A percentile compares a stretch with the other conserved stretches of the same genome.
These are phyloP conservation scores for Schlechtendalia chinensis DNA, from an alignment of 1,140 invertebrate genomes.

Conservation along the genomic window DNA sequence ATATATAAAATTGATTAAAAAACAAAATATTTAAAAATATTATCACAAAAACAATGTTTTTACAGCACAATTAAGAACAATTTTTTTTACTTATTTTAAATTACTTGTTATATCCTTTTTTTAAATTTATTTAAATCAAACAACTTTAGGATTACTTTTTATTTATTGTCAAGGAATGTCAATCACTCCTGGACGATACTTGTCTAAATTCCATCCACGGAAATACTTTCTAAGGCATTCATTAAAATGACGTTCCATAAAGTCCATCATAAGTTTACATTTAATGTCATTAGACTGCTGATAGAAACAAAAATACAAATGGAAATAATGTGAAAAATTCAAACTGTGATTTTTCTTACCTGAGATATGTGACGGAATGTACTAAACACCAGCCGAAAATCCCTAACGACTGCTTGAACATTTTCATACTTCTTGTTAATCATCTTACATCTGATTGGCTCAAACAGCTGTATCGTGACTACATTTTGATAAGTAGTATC, in stretches of 20 bases:
- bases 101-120: slow-evolving; percentile 2
- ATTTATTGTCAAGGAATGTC: slow-evolving; percentile 15
- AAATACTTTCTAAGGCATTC: slow-evolving; percentile 47
- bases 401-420: slow-evolving; percentile 38
- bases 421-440: slow-evolving; percentile 47
- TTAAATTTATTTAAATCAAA: slow-evolving; percentile 17
- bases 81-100: slow-evolving; percentile 33
- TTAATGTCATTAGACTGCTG: slow-evolving; percentile 45
- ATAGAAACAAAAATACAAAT: not conserved
- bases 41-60: slow-evolving; percentile 37
- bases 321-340: not conserved
- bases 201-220: slow-evolving; percentile 44
- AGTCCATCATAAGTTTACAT: slow-evolving; percentile 49
- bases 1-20: slow-evolving; percentile 30
- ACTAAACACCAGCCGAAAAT: slow-evolving; percentile 41
- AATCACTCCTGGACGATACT: slow-evolving; percentile 30
- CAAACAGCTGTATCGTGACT: slow-evolving; percentile 30
- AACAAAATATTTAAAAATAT: slow-evolving; percentile 28
- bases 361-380: slow-evolving; percentile 47
- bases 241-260: slow-evolving; percentile 45
- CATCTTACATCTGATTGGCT: slow-evolving; percentile 44
- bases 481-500: slow-evolving; percentile 45
- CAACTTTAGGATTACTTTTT: not conserved
- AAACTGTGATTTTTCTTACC: not conserved
- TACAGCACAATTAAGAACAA: slow-evolving; percentile 10